These are phyloP conservation scores for Hippocampus mohnikei DNA, from an alignment of 2,113 vertebrate species.

Conservation along the genomic window DNA sequence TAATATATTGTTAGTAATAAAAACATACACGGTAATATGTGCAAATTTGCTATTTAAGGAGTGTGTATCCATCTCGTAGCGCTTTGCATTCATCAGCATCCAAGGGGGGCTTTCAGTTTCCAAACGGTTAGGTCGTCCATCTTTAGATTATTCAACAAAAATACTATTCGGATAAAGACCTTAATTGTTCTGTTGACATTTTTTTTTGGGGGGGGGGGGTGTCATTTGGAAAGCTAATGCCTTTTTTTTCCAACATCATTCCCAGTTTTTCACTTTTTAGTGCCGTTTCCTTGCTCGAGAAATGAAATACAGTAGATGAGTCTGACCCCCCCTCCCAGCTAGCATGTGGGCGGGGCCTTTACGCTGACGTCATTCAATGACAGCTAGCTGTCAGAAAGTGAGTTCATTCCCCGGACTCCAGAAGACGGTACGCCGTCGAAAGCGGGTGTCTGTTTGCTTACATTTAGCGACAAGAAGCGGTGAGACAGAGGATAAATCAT, in stretches of 20 bases:
- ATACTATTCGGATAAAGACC: slow-evolving; percentile 9
- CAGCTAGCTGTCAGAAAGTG: slow-evolving; percentile 80
- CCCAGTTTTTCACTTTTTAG: not conserved
- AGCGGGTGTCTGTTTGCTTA: slow-evolving; percentile 34
- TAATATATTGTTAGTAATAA: not conserved
- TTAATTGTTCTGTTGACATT: not conserved
- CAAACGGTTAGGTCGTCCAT: not conserved
- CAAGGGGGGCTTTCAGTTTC: not conserved
- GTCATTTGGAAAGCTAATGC: not conserved
- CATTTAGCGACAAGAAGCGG: slow-evolving; percentile 39
- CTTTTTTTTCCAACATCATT: not conserved
- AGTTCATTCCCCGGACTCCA: slow-evolving; percentile 62
- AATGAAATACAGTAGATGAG: not conserved
- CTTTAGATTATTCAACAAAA: not conserved
- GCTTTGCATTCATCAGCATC: not conserved
- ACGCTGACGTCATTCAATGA: slow-evolving; percentile 68
- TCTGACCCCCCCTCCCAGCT: not conserved
- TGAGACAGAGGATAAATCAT: slow-evolving; percentile 45
- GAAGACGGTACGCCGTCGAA: slow-evolving; percentile 43
- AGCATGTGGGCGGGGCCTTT: slow-evolving; percentile 56
- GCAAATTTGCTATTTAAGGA: not conserved
- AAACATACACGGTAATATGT: not conserved
- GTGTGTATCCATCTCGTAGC: not conserved
- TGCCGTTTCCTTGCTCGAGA: not conserved
- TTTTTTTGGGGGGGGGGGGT: not conserved